phyloP scores from a whole-genome alignment of 2,113 vertebrate genomes.

The Trichechus manatus region DNA sequence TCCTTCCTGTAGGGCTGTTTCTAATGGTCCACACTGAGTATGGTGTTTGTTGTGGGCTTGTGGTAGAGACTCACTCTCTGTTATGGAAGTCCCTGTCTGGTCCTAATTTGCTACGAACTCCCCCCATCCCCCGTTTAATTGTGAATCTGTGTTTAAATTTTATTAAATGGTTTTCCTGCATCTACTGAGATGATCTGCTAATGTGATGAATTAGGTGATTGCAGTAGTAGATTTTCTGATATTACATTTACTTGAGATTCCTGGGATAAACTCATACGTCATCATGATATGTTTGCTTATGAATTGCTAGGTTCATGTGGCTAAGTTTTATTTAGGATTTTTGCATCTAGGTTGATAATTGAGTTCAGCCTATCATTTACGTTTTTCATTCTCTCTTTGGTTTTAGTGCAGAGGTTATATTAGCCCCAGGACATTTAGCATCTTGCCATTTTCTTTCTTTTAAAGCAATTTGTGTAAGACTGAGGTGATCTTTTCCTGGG shows the following conservation, averaged over 20 bases:
- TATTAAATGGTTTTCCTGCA: conserved; percentile 14
- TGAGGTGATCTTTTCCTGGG: neutral
- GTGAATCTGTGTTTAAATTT: neutral
- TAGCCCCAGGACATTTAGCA: neutral
- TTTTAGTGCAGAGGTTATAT: neutral
- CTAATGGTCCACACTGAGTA: neutral
- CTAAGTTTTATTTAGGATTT: neutral
- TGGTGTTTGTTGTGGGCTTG: neutral
- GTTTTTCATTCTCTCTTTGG: neutral
- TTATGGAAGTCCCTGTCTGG: neutral
- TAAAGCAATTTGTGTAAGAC: neutral
- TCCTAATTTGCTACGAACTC: no score
- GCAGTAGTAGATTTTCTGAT: neutral
- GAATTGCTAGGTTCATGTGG: neutral
- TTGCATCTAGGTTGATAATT: neutral
- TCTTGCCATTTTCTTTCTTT: neutral
- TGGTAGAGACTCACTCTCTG: neutral
- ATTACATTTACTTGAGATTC: neutral
- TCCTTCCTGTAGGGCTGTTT: neutral
- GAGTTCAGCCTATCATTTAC: neutral
- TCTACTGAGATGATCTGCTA: conserved; percentile 1
- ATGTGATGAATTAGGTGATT: neutral
- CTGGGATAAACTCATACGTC: neutral
- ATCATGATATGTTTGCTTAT: neutral
- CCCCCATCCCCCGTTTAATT: neutral